Base-by-base conservation (phyloP, 1,140 invertebrate species). In the Dufourea novaeangliae region DNA sequence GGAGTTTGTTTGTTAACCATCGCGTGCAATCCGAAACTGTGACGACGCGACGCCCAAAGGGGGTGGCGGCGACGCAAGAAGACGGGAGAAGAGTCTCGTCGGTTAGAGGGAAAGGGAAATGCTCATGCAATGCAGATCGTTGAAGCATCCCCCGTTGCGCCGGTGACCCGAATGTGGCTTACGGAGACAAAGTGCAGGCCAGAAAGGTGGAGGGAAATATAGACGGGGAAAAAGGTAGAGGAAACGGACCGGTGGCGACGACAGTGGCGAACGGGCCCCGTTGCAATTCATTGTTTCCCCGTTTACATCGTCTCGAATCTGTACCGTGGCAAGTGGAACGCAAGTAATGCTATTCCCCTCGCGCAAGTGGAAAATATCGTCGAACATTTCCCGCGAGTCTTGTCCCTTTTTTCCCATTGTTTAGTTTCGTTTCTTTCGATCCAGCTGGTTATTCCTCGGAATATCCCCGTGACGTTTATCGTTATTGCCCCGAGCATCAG, bases 51-150 rank as follows among this genome's bases (percentile, higher is more conserved):
- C 2, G 14, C 41, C 4, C 14, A 46, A 14, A 46, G 41, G 5
- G 1, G 6, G 17, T 4, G 41, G 14, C 3, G 14, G 41, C 17
- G 41, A 46, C 17, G 20, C 14, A 46, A 46, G 20, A 20, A 25
- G 34, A 25, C 20, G 59, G 41, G 41, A 32, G 25, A 67, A 52
- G 63, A 67, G 32, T 37, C 68, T 62, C 44, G 44, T 61, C 46
- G 37, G 34, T 41, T 34, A 25, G 44, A 44, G 39, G 39, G 29
- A 5, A 70, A 61, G 54, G 56, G 39, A 83, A 81, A 69, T 63
- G 77, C 68, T 87, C 83, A 77, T 84, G 85, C 76, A 85, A 87
- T 83, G 82, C 85, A 81, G 76, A 87, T 87, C 80, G 86, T 87
- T 86, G 83, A 83, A 79, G 78, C 74, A 67, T 67, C 69, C 59